Percentiles rank a stretch among this genome's conserved stretches.
phyloP scores from a whole-genome alignment of 2,113 vertebrate species.

The Gallinago undulata region DNA sequence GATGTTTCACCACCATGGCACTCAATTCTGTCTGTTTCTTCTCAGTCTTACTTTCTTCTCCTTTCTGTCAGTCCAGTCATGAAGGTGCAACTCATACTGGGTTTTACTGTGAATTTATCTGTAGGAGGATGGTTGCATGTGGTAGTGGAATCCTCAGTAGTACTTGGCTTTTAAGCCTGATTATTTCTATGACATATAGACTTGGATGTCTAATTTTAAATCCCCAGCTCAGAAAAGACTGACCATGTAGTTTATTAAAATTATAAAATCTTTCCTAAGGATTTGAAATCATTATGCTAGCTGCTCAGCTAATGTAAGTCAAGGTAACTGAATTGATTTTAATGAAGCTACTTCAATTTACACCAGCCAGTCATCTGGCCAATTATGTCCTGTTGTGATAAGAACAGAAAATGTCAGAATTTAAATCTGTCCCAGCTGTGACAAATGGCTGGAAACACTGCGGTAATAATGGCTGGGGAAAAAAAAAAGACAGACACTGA shows the following conservation, averaged over 20 bases:
- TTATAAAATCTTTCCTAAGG: background rate
- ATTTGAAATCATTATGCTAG: background rate
- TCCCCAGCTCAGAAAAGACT: background rate
- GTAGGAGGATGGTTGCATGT: background rate
- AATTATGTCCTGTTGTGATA: background rate
- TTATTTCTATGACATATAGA: background rate
- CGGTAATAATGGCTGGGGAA: background rate
- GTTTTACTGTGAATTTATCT: background rate
- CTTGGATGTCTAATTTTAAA: background rate
- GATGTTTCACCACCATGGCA: background rate
- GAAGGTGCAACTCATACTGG: background rate
- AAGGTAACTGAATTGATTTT: background rate
- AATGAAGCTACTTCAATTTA: background rate
- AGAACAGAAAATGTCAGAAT: background rate
- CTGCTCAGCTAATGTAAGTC: background rate
- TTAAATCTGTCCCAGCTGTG: background rate
- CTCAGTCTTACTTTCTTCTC: background rate
- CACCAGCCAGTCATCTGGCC: background rate
- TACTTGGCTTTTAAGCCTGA: background rate
- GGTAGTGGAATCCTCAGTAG: background rate
- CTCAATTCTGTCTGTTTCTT: background rate
- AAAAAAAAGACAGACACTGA: background rate
- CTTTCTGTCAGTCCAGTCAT: background rate
- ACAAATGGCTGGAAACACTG: background rate
- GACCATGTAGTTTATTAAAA: background rate